Evolutionary conservation across 1,140 invertebrate genomes (phyloP).

Genomic region (Temnothorax longispinosus): DNA sequence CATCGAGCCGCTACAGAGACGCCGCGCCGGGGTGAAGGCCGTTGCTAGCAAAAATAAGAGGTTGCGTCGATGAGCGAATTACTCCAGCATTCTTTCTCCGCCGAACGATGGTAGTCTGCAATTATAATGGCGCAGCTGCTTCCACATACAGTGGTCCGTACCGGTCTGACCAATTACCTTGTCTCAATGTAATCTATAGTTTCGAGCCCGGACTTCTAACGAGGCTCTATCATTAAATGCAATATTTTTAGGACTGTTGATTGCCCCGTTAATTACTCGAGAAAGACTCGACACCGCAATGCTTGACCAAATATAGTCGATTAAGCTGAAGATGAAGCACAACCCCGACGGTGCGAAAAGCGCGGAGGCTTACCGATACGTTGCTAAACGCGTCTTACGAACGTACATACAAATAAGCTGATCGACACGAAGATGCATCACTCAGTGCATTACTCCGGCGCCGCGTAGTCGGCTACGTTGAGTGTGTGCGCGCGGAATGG

Average conservation of each 20-base stretch:
- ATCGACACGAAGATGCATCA: constrained; percentile 12
- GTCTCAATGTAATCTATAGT: constrained; percentile 78
- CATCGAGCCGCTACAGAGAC: constrained; percentile 20
- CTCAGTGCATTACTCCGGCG: not conserved
- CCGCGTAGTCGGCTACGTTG: not conserved
- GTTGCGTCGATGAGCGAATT: constrained; percentile 68
- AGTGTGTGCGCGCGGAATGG: constrained; percentile 6
- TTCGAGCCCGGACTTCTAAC: constrained; percentile 54
- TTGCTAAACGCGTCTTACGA: constrained; percentile 13
- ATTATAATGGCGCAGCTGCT: constrained; percentile 79
- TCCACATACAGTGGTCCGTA: constrained; percentile 54
- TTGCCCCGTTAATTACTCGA: constrained; percentile 73
- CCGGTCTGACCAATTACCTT: constrained; percentile 75
- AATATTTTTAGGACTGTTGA: constrained; percentile 78
- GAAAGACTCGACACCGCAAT: constrained; percentile 37
- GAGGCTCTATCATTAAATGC: constrained; percentile 78
- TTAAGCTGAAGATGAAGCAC: constrained; percentile 66
- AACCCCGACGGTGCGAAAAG: constrained; percentile 13
- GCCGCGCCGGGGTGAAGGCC: constrained; percentile 42
- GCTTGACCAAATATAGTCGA: constrained; percentile 63
- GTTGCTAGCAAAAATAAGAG: constrained; percentile 44
- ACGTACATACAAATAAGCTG: constrained; percentile 6
- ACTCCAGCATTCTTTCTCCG: constrained; percentile 66
- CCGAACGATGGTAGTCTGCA: constrained; percentile 68
- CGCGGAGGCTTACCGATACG: not conserved